Base-by-base conservation (phyloP, 1,140 invertebrate genomes). In the Drosophila murphyi region DNA sequence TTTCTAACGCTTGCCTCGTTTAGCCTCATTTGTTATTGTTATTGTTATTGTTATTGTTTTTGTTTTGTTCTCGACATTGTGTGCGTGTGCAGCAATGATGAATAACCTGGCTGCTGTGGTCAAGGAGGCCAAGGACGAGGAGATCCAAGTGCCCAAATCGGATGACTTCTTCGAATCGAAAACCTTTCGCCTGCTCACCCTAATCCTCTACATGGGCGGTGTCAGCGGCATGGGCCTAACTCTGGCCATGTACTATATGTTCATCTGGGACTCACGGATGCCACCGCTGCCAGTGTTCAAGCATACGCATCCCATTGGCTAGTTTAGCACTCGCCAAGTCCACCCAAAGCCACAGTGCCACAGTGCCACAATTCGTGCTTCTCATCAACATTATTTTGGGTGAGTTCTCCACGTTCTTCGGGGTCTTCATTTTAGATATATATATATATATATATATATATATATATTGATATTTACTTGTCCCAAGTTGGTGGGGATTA, bases 231-330 rank as follows among this genome's bases (percentile, higher is more conserved):
- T 92, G 72, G 91, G 91, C 1, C 67, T 92, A 6, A 68, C 89
- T 2, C 55, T 92, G 64, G 91, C 91, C 8, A 73, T 91, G n/a
- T 92, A 91, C 50, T 88, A 92, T 65, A 70, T 92, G 0, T 92
- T 92, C 55, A 91, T 92, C 35, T 92, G 91, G 91, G 91, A 92
- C 31, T 92, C 91, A 2, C 74, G 89, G 20, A 92, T 92, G 91
- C 91, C 91, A 41, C 88, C 90, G 4, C 61, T 92, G 55, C 91
- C 91, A 47, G 71, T 92, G 28, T 92, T 91, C 68, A 92, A 92
- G 78, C 91, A 92, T 50, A 82, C 87, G 57, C 91, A 92, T 78
- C 91, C 91, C n/a, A 91, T 89, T 60, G 90, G 90, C 43, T 92
- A 92, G 55, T 20, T 20, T 20, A 20, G 20, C 20, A 20, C 20